Percentiles rank a stretch among this genome's conserved stretches.
phyloP scores from a whole-genome alignment of 2,888 invertebrate genomes.

The Euplagia quadripunctaria region DNA sequence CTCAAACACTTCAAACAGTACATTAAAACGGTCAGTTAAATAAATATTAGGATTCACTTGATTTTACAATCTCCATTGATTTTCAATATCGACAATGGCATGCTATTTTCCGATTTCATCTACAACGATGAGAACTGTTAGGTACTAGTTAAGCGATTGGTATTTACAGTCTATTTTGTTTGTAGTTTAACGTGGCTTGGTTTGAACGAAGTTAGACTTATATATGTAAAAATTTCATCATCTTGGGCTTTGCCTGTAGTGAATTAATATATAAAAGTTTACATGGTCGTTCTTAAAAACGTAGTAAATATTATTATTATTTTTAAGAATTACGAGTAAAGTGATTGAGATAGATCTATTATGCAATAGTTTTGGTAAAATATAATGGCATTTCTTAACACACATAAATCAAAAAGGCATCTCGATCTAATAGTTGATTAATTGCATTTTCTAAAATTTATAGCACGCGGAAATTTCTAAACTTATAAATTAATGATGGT shows the following conservation, averaged over 20 bases:
- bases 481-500: neutral
- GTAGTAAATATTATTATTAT: neutral
- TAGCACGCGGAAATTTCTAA: neutral
- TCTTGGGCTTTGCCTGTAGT: neutral
- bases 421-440: neutral
- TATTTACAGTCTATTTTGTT: neutral
- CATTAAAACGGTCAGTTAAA: conserved; percentile 37
- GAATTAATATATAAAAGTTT: neutral
- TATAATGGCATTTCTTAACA: neutral
- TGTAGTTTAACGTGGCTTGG: neutral
- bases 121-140: conserved; percentile 7
- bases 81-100: conserved; percentile 4
- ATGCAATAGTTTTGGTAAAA: no score
- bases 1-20: conserved; percentile 28
- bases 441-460: neutral
- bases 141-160: neutral
- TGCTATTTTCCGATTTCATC: conserved; percentile 11
- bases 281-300: neutral
- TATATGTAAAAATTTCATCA: neutral
- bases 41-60: conserved; percentile 18
- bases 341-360: neutral
- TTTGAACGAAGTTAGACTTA: neutral
- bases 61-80: conserved; percentile 7
- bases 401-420: neutral
- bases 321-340: no score